phyloP scores from a whole-genome alignment of 2,888 invertebrate species.

The Macrosiphum euphorbiae region DNA sequence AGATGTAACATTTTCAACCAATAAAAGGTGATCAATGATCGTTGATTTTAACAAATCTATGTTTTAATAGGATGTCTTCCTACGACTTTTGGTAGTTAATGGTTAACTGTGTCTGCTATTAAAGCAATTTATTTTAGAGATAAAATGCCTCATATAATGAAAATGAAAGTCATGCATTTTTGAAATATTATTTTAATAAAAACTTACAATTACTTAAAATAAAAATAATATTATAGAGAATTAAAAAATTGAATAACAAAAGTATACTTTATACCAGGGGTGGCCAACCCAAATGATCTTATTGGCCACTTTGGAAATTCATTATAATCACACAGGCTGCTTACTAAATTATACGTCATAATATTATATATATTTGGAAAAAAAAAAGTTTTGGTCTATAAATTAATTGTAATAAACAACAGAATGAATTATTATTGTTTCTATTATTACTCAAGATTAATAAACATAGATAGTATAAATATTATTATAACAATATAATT shows the following conservation, averaged over 20 bases:
- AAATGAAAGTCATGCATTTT: neutral
- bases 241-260: neutral
- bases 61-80: neutral
- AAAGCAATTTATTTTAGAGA: neutral
- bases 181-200: neutral
- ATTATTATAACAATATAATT: too few relatives aligned
- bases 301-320: too few relatives aligned
- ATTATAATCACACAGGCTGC: too few relatives aligned
- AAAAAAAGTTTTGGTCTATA: too few relatives aligned
- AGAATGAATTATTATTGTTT: too few relatives aligned
- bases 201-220: neutral
- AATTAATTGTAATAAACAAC: too few relatives aligned
- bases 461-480: too few relatives aligned
- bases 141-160: neutral
- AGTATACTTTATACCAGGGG: too few relatives aligned
- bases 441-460: too few relatives aligned
- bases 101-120: neutral
- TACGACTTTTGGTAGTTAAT: neutral
- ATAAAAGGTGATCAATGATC: neutral
- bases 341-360: too few relatives aligned
- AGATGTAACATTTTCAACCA: neutral
- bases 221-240: neutral
- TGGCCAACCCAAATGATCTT: too few relatives aligned
- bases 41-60: neutral
- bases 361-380: too few relatives aligned